Base-by-base conservation (phyloP, 2,888 invertebrate species). In the Omphaloscelis lunosa region DNA sequence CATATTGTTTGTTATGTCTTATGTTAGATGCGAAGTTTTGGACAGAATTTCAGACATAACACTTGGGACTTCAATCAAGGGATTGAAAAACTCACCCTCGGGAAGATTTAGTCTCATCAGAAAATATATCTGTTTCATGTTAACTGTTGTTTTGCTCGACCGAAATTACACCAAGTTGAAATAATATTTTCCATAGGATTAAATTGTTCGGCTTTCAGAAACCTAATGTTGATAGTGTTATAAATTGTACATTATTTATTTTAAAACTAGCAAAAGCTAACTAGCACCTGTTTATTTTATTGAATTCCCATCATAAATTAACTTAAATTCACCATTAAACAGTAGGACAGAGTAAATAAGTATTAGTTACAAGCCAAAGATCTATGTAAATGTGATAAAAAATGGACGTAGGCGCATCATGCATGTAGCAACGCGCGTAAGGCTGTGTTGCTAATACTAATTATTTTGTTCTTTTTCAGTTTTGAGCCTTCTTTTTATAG, bases 301-400 rank as follows among this genome's bases (percentile, higher is more conserved):
- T n/a, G 7, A 62, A 86, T 83, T 83, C 80, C n/a, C 79, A 86
- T 62, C 17, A 73, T 53, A 83, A 66, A 83, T 83, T 83, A 59
- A 71, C 75, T 71, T 84, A 74, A 75, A 85, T 85, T 45, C 34
- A 12, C 76, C 75, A 73, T 86, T 58, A 79, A 84, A 81, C 87
- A 83, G 83, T 62, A 72, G 72, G 74, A 73, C n/a, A 63, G 56
- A 88, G 67, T 89, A 79, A 78, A 84, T 84, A 79, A 83, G 72
- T 82, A 84, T 84, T 83, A 87, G 79, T 87, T 79, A 78, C 86
- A 68, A 63, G 41, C 89, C 89, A 80, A 77, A 85, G n/a, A 9
- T 73, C 41, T 72, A 88, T 88, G 89, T 69, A 71, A 89, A 89
- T 89, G 51, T 29, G 27, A 41, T 69, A 90, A 83, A 87, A 89